Evolutionary conservation across 2,113 vertebrate species (phyloP), one percentile per base, ranked within the genome.

Genomic region (Rhabdornis inornatus): DNA sequence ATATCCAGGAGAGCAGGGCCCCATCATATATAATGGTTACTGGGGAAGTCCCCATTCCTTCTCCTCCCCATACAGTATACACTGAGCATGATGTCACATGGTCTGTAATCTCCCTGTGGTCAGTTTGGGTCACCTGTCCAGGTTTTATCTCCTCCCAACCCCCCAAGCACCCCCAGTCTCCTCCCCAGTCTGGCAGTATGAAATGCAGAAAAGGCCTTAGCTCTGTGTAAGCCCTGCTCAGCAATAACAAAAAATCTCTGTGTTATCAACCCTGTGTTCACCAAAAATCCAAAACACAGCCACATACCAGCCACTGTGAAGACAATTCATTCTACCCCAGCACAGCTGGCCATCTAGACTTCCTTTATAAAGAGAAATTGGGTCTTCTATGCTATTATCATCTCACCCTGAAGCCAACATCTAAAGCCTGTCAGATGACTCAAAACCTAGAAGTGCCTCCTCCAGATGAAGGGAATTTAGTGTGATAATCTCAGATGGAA

Each of bases 51-150:
- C 39, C 39, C 40, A 6, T 42, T 42, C 68, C 47, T 53, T 7
- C 39, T 63, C 7, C 11, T 63, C 23, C 11, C 19, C 1, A 0
- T 24, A 28, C 2, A 3, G 10, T 1, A 40, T 4, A 2, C 0
- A 16, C 42, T 13, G 35, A 49, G 10, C 35, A 49, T 7, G 25
- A 15, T 50, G 8, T 13, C 24, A 8, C 20, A 16, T 0, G 10
- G 35, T 49, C 20, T 75, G 70, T 30, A 13, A 16, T 57, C 5
- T 56, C 30, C 42, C 10, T 65, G 23, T 56, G 69, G n/a, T 19
- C 59, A 40, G 7, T 19, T 33, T 3, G 60, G 50, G 50, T 56
- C 50, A 20, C 60, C 70, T 56, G 9, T 40, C 82, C 40, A 3
- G n/a, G 40, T 23, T 84, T n/a, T 47, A 40, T 23, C 40, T n/a